Evolutionary conservation across 2,888 invertebrate genomes (phyloP), one percentile per base, ranked within the genome.

Genomic region (Venusia cambrica): DNA sequence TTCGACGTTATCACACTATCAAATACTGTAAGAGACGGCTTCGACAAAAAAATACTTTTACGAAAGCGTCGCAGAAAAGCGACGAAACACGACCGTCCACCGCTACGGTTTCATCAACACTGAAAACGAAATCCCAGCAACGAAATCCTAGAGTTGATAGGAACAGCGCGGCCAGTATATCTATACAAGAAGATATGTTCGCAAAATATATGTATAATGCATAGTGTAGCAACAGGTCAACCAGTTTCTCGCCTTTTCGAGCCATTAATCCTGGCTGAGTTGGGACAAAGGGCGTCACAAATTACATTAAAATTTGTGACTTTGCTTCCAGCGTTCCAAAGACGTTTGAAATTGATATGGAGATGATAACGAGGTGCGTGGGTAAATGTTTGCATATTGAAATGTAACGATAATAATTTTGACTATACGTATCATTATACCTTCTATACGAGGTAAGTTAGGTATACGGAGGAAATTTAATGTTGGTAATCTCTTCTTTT

Each of bases 161-260:
- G 25, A 10, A 25, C 21, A 34, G 20, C 16, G 25, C 8, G n/a
- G 4, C 16, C n/a, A 20, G 20, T 12, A 20, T 30, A 18, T 25
- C 18, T 25, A n/a, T n/a, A n/a, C n/a, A n/a, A n/a, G n/a, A n/a
- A n/a, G n/a, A n/a, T 17, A 18, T 11, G 20, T 11, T 11, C 14
- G 11, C 7, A 22, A 9, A 9, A 6, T 19, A 21, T 10, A 12
- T 38, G 31, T 25, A 28, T 30, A 36, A 29, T 11, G 17, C 20
- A 9, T 11, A 20, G 18, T n/a, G 8, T 21, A 15, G 46, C 49
- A 49, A 49, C 49, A 49, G 44, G 49, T 49, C 30, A 17, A 26
- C 19, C 26, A 30, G 24, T 24, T 40, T 45, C 36, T 30, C 32
- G 35, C 32, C 6, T 24, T 21, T 34, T 30, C 30, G 12, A 24